phyloP scores from a whole-genome alignment of 2,797 vertebrate genomes.

The Neoniphon sammara region DNA sequence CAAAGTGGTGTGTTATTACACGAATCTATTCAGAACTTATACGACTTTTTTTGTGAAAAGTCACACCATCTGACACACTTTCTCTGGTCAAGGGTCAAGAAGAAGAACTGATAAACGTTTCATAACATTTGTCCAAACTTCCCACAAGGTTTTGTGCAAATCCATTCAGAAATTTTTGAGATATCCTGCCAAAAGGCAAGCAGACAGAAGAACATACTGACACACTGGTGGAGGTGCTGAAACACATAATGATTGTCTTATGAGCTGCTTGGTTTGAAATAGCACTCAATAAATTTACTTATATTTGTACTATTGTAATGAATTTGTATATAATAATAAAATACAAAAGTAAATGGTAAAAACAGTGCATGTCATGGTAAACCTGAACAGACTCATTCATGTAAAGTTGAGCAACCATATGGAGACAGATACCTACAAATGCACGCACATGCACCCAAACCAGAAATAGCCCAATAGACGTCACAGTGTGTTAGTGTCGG shows the following conservation, averaged over 20 bases:
- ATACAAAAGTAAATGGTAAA: not conserved
- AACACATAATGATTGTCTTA: not conserved
- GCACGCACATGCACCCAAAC: slow-evolving; percentile 1
- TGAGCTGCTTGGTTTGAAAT: slow-evolving; percentile 3
- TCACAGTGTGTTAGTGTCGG: slow-evolving; percentile 66
- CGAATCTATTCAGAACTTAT: no score
- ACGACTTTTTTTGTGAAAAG: no score
- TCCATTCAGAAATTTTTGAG: no score
- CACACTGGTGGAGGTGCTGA: no score
- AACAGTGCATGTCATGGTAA: slow-evolving; percentile 15
- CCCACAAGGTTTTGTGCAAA: no score
- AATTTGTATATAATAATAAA: slow-evolving; percentile 15
- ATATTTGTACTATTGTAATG: slow-evolving; percentile 5
- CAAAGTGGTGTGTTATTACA: no score
- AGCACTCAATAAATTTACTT: not conserved
- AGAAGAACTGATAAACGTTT: no score
- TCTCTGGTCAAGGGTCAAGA: no score
- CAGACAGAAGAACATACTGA: no score
- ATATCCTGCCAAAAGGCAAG: no score
- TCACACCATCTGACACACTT: no score
- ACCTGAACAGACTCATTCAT: slow-evolving; percentile 40
- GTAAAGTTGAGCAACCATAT: slow-evolving; percentile 25
- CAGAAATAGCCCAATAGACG: slow-evolving; percentile 74
- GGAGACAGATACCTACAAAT: slow-evolving; percentile 50
- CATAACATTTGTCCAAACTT: no score